These are phyloP conservation scores for Sebastes dallii DNA, from an alignment of 2,797 vertebrate genomes.

Conservation along the genomic window DNA sequence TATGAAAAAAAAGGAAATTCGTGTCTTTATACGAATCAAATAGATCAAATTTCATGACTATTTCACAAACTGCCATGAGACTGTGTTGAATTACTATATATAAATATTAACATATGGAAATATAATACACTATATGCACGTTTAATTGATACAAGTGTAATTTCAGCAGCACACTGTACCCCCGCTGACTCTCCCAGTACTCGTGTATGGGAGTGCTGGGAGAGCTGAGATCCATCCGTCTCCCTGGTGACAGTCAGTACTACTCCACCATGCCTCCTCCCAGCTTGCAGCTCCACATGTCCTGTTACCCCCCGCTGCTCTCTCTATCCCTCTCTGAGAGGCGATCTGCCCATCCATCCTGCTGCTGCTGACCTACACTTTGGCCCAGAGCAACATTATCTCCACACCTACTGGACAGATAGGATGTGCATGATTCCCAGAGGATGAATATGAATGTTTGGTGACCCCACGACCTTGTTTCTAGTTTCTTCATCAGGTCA, in stretches of 20 bases:
- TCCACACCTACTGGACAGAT: neutral
- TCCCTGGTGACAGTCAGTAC: slow-evolving; percentile 40
- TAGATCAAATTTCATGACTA: too few species aligned
- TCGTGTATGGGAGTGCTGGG: neutral
- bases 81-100: too few species aligned
- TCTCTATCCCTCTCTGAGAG: neutral
- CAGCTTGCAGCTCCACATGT: slow-evolving; percentile 37
- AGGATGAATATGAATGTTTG: neutral
- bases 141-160: slow-evolving; percentile 2
- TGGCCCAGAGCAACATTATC: neutral
- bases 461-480: neutral
- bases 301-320: slow-evolving; percentile 20
- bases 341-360: neutral
- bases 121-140: neutral
- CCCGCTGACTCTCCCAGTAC: neutral
- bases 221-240: slow-evolving; percentile 26
- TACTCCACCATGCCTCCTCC: slow-evolving; percentile 43
- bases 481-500: neutral
- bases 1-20: too few species aligned
- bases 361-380: slow-evolving; percentile 5
- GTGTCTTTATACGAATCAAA: too few species aligned
- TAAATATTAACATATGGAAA: neutral
- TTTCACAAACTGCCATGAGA: too few species aligned
- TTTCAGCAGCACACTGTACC: neutral
- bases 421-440: neutral